Base-by-base conservation (phyloP, 2,797 vertebrate species). In the Vespertilio murinus region DNA sequence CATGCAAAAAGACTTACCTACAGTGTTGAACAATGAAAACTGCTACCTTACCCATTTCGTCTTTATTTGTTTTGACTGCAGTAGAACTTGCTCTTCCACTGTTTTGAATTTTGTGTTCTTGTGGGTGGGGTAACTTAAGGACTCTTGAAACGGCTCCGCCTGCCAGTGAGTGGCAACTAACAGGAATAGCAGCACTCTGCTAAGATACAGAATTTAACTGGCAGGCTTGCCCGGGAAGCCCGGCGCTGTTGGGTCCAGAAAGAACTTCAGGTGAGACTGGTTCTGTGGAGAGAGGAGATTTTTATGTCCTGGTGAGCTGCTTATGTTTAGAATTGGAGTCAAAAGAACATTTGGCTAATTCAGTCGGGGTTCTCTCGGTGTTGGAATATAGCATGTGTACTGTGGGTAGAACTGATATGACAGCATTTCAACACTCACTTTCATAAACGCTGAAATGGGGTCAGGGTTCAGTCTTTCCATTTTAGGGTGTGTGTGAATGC, bases 11-110 rank as follows among this genome's bases (percentile, higher is more conserved):
- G 65, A 54, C 71, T 88, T 85, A 87, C 94, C 94, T 96, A 25
- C 80, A 16, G 65, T 87, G 61, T 67, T 10, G 33, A 96, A 93
- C 95, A 88, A n/a, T 94, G 93, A 42, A 69, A 86, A 84, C 16
- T 75, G 80, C 56, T 88, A 40, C 89, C 92, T 90, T 91, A 17
- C 73, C 80, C 93, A 35, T 74, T 91, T 80, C 40, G 65, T 73
- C 89, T 85, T 79, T 93, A 4, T 97, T 96, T 96, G 87, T 95
- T 97, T 96, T 93, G 91, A 96, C 89, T 96, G 96, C 93, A 65
- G 79, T 83, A 93, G 95, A 97, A 96, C 95, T 97, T 42, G 95
- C 94, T 97, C 91, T 94, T 94, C 95, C 92, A 95, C 90, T 88
- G 92, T 88, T 94, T 18, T 64, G 78, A 93, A 77, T 93, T 81